phyloP scores from a whole-genome alignment of 2,797 vertebrate species.

The Manis javanica region DNA sequence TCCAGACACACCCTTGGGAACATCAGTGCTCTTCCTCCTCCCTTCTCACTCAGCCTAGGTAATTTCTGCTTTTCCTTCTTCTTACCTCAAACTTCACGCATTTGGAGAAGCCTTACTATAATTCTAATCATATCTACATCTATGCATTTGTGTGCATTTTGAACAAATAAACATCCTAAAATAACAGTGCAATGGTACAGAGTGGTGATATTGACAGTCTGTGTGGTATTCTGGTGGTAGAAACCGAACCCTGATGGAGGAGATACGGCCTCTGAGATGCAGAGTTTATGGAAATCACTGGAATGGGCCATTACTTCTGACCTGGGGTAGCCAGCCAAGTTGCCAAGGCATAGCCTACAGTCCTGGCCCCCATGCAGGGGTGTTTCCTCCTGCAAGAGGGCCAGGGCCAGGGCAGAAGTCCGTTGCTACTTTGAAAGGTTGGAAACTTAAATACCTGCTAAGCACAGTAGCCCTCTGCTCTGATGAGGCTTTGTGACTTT shows the following conservation, averaged over 20 bases:
- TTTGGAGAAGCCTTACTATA: background rate
- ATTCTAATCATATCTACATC: background rate
- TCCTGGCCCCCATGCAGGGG: background rate
- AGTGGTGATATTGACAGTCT: background rate
- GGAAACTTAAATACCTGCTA: background rate
- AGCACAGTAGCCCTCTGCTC: background rate
- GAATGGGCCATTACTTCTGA: background rate
- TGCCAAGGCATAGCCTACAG: background rate
- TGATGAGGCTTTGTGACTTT: background rate
- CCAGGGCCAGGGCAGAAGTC: background rate
- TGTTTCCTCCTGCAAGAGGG: background rate
- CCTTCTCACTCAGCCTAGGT: background rate
- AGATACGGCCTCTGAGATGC: background rate
- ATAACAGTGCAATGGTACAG: background rate
- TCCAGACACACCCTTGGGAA: background rate
- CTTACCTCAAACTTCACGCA: background rate
- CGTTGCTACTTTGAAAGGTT: background rate
- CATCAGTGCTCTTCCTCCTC: background rate
- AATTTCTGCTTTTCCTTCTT: background rate
- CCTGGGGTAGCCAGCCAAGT: background rate
- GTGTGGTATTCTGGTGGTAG: background rate
- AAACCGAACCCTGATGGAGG: background rate
- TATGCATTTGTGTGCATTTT: background rate
- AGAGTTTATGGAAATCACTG: background rate
- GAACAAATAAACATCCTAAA: background rate